Conservation (phyloP, 2,797 vertebrate species). For the Sarcophilus harrisii region DNA sequence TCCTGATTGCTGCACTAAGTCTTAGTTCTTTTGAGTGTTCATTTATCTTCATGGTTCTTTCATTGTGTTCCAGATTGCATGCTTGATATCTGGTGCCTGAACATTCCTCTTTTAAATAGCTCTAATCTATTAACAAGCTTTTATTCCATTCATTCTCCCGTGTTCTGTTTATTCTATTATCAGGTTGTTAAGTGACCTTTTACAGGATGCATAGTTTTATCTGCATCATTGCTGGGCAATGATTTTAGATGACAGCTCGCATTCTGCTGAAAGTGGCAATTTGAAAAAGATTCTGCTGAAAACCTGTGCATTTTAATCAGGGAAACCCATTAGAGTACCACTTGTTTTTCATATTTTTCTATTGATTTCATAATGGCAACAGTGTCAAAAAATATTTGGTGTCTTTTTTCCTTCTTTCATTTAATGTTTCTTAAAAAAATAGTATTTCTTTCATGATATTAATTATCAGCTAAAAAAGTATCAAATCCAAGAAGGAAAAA, state of each 20-base stretch:
- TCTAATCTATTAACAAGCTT: conserved; percentile 12
- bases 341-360: conserved; percentile 24
- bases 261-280: conserved; percentile 26
- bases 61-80: conserved; percentile 22
- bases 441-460: background rate
- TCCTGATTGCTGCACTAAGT: conserved; percentile 30
- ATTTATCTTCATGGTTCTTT: conserved; percentile 35
- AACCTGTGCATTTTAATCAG: conserved; percentile 26
- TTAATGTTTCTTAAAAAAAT: conserved; percentile 13
- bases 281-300: conserved; percentile 11
- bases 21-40: conserved; percentile 27
- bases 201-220: conserved; percentile 1
- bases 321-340: conserved; percentile 26
- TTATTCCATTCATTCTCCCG: conserved; percentile 21
- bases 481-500: background rate
- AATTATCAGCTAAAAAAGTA: background rate
- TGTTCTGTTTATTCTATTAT: background rate
- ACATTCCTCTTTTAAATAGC: conserved; percentile 42
- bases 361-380: conserved; percentile 39
- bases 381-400: conserved; percentile 15
- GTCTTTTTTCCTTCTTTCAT: background rate
- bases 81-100: background rate
- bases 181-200: conserved; percentile 48
- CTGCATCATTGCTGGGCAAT: conserved; percentile 18
- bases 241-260: conserved; percentile 31